Evolutionary conservation across 2,113 vertebrate genomes (phyloP).

Genomic region (Puffinus mauretanicus): DNA sequence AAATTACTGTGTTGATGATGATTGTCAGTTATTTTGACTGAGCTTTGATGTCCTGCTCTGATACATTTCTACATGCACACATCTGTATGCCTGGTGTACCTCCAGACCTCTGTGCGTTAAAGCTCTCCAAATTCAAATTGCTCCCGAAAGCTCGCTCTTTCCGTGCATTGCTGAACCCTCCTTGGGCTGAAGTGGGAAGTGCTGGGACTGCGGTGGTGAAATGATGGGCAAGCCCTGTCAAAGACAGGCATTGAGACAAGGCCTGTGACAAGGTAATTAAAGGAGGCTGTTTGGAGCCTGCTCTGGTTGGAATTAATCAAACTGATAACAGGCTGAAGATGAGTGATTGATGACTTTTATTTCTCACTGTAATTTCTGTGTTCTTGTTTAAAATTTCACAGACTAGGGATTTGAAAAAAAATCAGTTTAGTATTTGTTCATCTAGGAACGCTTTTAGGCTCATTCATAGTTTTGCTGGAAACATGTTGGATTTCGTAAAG

Average conservation of each 20-base stretch:
- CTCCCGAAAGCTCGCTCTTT: background rate
- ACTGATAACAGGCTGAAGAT: background rate
- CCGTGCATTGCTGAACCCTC: background rate
- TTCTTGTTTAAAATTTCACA: background rate
- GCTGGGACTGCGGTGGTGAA: background rate
- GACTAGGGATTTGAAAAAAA: background rate
- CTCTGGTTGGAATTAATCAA: background rate
- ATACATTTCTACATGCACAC: background rate
- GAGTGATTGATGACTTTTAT: background rate
- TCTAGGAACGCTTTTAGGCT: background rate
- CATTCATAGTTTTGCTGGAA: background rate
- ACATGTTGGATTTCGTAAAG: background rate
- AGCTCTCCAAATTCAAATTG: background rate
- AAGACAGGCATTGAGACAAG: background rate
- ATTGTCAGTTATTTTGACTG: background rate
- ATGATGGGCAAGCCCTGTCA: background rate
- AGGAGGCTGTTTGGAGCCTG: background rate
- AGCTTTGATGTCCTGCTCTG: background rate
- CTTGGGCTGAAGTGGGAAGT: background rate
- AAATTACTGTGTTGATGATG: background rate
- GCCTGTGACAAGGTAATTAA: background rate
- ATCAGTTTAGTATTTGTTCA: background rate
- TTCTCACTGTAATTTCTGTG: background rate
- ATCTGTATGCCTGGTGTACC: background rate
- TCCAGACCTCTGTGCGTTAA: background rate